Evolutionary conservation across 2,113 vertebrate species (phyloP).

Genomic region (Benitochromis conjunctus): DNA sequence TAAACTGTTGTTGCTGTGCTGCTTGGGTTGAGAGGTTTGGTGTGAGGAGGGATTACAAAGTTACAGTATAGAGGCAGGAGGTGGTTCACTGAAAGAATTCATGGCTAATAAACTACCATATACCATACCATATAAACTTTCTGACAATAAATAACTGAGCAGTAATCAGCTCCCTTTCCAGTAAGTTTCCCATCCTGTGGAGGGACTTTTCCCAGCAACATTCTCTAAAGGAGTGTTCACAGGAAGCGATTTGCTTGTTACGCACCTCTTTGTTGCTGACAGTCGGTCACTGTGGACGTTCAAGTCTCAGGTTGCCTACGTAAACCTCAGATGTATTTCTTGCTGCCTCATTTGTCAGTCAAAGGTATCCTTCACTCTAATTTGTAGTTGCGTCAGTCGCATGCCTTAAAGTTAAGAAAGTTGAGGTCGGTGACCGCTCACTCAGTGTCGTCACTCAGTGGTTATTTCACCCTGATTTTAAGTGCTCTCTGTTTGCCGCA

Average conservation of each 20-base stretch:
- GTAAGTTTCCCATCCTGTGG: neutral
- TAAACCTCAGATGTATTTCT: neutral
- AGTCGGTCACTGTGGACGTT: neutral
- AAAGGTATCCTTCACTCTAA: neutral
- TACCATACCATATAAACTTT: neutral
- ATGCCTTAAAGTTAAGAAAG: neutral
- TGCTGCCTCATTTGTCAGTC: neutral
- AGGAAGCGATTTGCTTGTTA: neutral
- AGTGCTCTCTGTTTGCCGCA: neutral
- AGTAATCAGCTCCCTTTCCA: neutral
- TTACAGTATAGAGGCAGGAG: too few relatives aligned
- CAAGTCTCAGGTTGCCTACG: neutral
- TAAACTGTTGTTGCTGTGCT: neutral
- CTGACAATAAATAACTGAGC: neutral
- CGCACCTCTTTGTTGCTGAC: neutral
- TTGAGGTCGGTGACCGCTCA: neutral
- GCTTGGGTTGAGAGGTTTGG: neutral
- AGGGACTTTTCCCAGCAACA: neutral
- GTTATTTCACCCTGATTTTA: neutral
- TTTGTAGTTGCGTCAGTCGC: neutral
- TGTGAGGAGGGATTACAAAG: too few relatives aligned
- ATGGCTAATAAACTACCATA: too few relatives aligned
- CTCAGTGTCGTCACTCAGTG: neutral
- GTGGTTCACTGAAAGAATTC: neutral
- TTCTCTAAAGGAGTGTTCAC: neutral